Percentiles rank a stretch among this genome's conserved stretches.
Conservation (phyloP, 1,140 invertebrate species). For the Acromyrmex heyeri region DNA sequence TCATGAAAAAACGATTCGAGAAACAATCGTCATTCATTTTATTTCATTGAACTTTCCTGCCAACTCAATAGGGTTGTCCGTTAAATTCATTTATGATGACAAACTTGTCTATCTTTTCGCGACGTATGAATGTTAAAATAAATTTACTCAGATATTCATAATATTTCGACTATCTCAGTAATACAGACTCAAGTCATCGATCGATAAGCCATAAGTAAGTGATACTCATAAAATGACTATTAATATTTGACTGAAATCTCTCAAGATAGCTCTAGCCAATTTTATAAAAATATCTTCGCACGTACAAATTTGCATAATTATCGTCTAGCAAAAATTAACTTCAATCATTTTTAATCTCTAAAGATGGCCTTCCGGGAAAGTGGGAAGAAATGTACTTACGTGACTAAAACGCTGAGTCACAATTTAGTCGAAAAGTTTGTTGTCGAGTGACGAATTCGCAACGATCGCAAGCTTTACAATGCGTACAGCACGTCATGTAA, state of each 20-base stretch:
- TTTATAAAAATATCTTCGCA: not conserved
- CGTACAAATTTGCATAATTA: not conserved
- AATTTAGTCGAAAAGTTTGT: conserved; percentile 3
- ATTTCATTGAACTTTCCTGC: not conserved
- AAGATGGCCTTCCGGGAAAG: not conserved
- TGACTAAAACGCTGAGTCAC: conserved; percentile 63
- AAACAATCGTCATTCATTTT: not conserved
- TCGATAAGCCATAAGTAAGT: not conserved
- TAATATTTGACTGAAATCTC: no score
- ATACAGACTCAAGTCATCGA: not conserved
- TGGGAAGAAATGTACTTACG: not conserved
- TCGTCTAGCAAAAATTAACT: not conserved
- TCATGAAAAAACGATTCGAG: not conserved
- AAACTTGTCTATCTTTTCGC: not conserved
- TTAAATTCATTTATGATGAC: conserved; percentile 17
- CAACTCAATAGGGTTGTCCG: not conserved
- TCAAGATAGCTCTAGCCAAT: no score
- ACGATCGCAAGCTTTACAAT: conserved; percentile 40
- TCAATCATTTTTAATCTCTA: not conserved
- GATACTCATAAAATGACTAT: not conserved
- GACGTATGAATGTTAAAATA: not conserved
- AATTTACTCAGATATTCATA: not conserved
- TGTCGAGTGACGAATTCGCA: not conserved
- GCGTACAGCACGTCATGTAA: conserved; percentile 67
- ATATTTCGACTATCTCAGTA: not conserved